Percentiles rank a stretch among this genome's conserved stretches.
Evolutionary conservation across 2,888 invertebrate species (phyloP).

Genomic region (Biston stratarius): DNA sequence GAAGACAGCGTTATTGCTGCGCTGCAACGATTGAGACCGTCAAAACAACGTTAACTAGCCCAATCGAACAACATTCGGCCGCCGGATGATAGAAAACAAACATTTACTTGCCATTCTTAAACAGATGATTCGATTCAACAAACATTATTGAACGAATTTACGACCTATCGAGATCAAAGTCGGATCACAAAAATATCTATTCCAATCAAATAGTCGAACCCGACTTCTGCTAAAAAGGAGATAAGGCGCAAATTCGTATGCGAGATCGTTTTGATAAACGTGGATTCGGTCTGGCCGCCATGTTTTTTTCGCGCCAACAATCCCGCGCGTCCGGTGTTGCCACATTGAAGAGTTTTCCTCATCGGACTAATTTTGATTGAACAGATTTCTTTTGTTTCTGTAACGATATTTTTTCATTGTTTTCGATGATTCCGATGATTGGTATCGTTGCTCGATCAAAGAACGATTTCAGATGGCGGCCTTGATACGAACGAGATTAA

Average conservation of each 20-base stretch:
- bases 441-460: constrained; percentile 65
- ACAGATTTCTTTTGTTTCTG: constrained; percentile 63
- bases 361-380: constrained; percentile 69
- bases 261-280: constrained; percentile 56
- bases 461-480: constrained; percentile 47
- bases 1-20: constrained; percentile 78
- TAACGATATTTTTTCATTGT: constrained; percentile 57
- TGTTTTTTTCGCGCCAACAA: constrained; percentile 70
- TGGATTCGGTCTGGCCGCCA: constrained; percentile 63
- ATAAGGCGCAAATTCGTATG: constrained; percentile 65
- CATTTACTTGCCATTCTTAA: constrained; percentile 78
- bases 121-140: constrained; percentile 77
- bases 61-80: constrained; percentile 79
- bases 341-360: constrained; percentile 65
- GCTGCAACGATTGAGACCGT: constrained; percentile 76
- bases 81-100: constrained; percentile 83
- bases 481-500: constrained; percentile 55
- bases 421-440: constrained; percentile 52
- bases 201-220: constrained; percentile 54
- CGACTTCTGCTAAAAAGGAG: constrained; percentile 53
- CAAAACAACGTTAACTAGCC: constrained; percentile 82
- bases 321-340: constrained; percentile 64
- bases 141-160: constrained; percentile 78
- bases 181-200: constrained; percentile 66
- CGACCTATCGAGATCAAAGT: constrained; percentile 78